Conservation (phyloP, 2,888 invertebrate genomes). For the Ceriagrion tenellum region DNA sequence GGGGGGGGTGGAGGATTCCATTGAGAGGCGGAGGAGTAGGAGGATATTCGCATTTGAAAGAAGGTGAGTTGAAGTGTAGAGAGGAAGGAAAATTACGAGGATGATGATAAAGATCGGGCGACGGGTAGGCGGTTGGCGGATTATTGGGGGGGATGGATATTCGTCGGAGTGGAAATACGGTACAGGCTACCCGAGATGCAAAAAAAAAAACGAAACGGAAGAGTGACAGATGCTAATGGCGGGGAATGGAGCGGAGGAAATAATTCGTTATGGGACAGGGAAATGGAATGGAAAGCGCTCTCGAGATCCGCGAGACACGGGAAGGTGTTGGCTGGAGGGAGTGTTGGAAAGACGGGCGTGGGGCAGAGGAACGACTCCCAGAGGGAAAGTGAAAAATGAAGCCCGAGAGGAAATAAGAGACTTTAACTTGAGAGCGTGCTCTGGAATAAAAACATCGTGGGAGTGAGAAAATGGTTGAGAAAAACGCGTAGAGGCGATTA, state of each 20-base stretch:
- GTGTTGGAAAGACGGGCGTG: not conserved
- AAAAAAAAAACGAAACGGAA: not conserved
- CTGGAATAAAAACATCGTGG: not conserved
- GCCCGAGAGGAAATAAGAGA: not conserved
- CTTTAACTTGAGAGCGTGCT: not conserved
- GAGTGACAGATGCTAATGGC: slow-evolving; percentile 32
- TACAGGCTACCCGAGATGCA: not conserved
- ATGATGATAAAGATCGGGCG: not conserved
- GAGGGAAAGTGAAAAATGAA: not conserved
- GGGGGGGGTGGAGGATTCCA: not conserved
- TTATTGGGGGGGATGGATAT: not conserved
- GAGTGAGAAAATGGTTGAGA: not conserved
- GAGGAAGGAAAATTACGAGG: not conserved
- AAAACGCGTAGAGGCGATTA: not conserved
- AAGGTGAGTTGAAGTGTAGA: not conserved
- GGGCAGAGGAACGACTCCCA: not conserved
- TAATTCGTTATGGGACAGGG: not conserved
- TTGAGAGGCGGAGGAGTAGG: no score
- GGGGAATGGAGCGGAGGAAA: not conserved
- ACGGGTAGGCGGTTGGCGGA: not conserved
- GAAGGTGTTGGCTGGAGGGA: not conserved
- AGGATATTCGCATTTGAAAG: not conserved
- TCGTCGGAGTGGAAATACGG: not conserved
- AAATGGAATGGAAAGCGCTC: not conserved
- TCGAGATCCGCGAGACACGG: not conserved